phyloP scores from a whole-genome alignment of 2,113 vertebrate species.

The Pterocles orientalis region DNA sequence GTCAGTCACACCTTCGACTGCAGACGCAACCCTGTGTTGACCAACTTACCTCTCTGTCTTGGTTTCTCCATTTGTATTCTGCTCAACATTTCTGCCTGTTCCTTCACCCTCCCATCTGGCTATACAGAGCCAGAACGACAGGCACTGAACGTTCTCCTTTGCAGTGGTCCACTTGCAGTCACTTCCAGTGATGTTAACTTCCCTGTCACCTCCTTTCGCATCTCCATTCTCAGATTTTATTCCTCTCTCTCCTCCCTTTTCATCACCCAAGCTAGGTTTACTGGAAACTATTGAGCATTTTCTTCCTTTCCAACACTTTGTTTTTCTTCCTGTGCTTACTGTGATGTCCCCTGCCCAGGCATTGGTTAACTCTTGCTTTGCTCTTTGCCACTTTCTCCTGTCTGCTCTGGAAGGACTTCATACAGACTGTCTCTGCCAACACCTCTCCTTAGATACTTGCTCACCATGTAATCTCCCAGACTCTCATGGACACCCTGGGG shows the following conservation, averaged over 20 bases:
- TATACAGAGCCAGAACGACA: not conserved
- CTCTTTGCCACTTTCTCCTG: not conserved
- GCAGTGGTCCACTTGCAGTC: not conserved
- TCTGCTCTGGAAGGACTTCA: not conserved
- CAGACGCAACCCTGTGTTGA: not conserved
- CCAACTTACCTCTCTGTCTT: not conserved
- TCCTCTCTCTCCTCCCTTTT: not conserved
- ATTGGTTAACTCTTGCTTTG: not conserved
- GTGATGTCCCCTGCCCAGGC: not conserved
- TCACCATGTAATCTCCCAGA: not conserved
- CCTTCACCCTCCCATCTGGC: not conserved
- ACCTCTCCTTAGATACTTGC: not conserved
- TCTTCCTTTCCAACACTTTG: constrained; percentile 27
- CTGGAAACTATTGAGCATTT: constrained; percentile 10
- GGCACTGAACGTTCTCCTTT: not conserved
- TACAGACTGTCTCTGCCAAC: not conserved
- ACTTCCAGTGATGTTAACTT: not conserved
- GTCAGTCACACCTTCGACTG: not conserved
- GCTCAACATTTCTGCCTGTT: not conserved
- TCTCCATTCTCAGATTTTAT: not conserved
- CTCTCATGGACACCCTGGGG: not conserved
- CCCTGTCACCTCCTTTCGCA: not conserved
- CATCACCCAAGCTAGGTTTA: not conserved
- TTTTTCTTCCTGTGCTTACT: not conserved
- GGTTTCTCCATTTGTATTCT: not conserved